Percentiles rank a stretch among this genome's conserved stretches.
Conservation (phyloP, 2,113 vertebrate genomes). For the Esox niger region DNA sequence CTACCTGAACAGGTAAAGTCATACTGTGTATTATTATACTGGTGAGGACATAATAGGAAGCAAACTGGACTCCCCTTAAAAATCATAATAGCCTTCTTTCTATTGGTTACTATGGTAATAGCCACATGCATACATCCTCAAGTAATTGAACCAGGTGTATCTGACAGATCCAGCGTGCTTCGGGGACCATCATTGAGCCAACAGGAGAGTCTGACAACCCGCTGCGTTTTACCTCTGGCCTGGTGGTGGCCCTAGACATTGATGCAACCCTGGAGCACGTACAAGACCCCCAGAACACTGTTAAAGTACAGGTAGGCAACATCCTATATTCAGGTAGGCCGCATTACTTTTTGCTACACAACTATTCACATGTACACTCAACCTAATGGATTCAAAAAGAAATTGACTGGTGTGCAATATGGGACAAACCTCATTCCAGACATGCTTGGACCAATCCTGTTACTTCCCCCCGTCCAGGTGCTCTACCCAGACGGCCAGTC, state of each 20-base stretch:
- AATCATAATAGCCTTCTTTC: too few species aligned
- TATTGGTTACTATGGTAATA: too few species aligned
- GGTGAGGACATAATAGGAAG: too few species aligned
- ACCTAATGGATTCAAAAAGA: too few species aligned
- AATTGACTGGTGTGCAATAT: too few species aligned
- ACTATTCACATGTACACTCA: too few species aligned
- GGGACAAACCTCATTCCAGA: neutral
- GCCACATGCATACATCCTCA: neutral
- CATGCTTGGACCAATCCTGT: neutral
- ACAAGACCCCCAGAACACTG: conserved; percentile 85
- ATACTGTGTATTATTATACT: too few species aligned
- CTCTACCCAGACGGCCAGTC: conserved; percentile 95
- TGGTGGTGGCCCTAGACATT: conserved; percentile 91
- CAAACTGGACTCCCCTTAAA: too few species aligned
- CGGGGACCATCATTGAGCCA: conserved; percentile 91
- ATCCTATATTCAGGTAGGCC: too few species aligned
- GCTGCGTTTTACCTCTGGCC: conserved; percentile 86
- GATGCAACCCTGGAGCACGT: conserved; percentile 93
- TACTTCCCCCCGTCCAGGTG: conserved; percentile 66
- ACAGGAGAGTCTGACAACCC: conserved; percentile 96
- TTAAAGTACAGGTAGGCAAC: conserved; percentile 90
- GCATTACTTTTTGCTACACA: too few species aligned
- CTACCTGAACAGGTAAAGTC: conserved; percentile 87
- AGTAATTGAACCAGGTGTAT: neutral
- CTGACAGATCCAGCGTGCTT: conserved; percentile 84